These are phyloP conservation scores for Drosophila cardini DNA, from an alignment of 1,140 invertebrate genomes.

Conservation along the genomic window DNA sequence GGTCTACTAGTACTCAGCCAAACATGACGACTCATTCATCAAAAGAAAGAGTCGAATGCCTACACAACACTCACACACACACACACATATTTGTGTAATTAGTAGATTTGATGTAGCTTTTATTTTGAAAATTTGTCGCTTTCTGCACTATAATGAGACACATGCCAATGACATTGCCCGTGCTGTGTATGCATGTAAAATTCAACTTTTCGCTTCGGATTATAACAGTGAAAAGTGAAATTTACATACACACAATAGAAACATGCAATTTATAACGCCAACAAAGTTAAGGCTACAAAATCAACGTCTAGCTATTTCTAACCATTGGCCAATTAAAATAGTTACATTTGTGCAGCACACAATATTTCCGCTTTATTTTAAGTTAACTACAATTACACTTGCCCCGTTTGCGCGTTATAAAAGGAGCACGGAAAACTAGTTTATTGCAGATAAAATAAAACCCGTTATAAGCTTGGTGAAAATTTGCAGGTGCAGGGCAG, in stretches of 20 bases:
- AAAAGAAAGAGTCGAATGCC: slow-evolving; percentile 17
- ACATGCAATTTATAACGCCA: slow-evolving; percentile 52
- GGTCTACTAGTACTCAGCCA: slow-evolving; percentile 31
- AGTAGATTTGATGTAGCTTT: slow-evolving; percentile 50
- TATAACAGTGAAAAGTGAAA: slow-evolving; percentile 59
- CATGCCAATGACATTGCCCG: slow-evolving; percentile 74
- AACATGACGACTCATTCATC: slow-evolving; percentile 39
- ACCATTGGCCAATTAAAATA: slow-evolving; percentile 71
- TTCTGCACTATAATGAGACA: slow-evolving; percentile 70
- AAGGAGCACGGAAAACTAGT: slow-evolving; percentile 37
- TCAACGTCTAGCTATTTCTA: slow-evolving; percentile 36
- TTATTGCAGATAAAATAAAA: slow-evolving; percentile 13
- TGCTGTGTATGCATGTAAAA: slow-evolving; percentile 20
- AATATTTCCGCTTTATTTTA: slow-evolving; percentile 70
- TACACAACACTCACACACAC: neutral
- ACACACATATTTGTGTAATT: slow-evolving; percentile 27
- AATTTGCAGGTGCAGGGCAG: neutral
- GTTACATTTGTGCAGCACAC: slow-evolving; percentile 45
- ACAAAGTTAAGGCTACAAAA: slow-evolving; percentile 15
- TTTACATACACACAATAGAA: slow-evolving; percentile 46
- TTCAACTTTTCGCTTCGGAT: slow-evolving; percentile 37
- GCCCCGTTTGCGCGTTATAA: slow-evolving; percentile 13
- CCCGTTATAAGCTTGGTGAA: slow-evolving; percentile 4
- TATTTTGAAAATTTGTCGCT: slow-evolving; percentile 60
- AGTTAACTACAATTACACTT: slow-evolving; percentile 47